A percentile compares a stretch with the other conserved stretches of the same genome.
Evolutionary conservation across 2,888 invertebrate species (phyloP).

Genomic region (Phragmatobia fuliginosa): DNA sequence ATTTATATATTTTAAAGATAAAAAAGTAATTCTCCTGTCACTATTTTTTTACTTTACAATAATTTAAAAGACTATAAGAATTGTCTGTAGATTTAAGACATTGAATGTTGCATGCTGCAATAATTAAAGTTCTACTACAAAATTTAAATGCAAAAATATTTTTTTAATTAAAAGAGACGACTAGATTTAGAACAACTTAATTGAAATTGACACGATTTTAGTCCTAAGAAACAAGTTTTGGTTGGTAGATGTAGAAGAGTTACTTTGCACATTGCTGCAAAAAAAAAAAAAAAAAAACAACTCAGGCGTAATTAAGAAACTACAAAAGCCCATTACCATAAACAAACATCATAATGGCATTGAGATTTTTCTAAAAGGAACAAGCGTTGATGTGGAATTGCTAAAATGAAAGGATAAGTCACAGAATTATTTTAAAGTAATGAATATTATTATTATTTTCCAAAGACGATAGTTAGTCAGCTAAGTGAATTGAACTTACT

Average conservation of each 20-base stretch:
- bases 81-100: neutral
- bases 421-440: too few relatives aligned
- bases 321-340: neutral
- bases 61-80: too few relatives aligned
- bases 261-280: neutral
- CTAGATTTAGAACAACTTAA: neutral
- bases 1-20: neutral
- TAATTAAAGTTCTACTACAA: neutral
- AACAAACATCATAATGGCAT: neutral
- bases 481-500: too few relatives aligned
- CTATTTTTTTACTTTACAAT: neutral
- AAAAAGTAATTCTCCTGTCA: rapidly evolving
- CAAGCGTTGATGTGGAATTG: neutral
- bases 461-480: too few relatives aligned
- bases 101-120: neutral
- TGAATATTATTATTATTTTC: too few relatives aligned
- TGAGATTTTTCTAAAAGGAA: neutral
- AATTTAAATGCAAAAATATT: neutral
- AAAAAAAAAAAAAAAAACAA: neutral
- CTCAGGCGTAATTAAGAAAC: neutral
- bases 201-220: neutral
- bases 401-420: neutral
- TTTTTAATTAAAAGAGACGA: neutral
- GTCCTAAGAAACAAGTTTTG: neutral
- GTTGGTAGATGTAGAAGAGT: neutral